Percentiles rank a stretch among this genome's conserved stretches.
Conservation (phyloP, 2,797 vertebrate species). For the Loriculus beryllinus region DNA sequence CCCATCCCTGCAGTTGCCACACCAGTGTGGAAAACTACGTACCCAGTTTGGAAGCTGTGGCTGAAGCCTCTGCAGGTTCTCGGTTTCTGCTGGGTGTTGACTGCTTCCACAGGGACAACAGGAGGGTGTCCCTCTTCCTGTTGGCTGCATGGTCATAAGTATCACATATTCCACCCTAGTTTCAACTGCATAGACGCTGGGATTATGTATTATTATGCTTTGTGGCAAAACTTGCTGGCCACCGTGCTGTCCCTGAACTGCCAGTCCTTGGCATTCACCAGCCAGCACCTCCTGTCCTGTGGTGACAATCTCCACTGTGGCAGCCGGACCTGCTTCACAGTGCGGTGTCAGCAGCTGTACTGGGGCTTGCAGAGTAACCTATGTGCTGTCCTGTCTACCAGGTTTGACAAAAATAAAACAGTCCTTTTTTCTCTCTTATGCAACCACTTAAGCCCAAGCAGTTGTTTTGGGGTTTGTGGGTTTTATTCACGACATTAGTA, state of each 20-base stretch:
- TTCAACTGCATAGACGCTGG: fast-evolving
- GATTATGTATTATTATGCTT: background rate
- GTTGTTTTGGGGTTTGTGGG: fast-evolving
- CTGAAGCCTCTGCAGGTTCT: background rate
- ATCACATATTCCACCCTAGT: fast-evolving
- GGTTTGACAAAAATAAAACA: background rate
- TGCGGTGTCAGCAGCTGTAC: fast-evolving
- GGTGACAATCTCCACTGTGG: background rate
- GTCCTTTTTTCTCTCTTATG: background rate
- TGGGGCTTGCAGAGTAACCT: background rate
- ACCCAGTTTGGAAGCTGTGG: background rate
- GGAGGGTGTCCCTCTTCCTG: background rate
- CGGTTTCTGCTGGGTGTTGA: background rate
- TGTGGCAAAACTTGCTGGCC: background rate
- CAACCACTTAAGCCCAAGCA: background rate
- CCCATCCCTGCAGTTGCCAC: background rate
- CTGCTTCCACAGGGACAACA: background rate
- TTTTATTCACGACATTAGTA: background rate
- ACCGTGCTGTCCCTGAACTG: background rate
- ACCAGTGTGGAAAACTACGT: fast-evolving
- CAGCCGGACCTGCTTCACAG: background rate
- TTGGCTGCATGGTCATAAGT: background rate
- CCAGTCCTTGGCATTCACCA: background rate
- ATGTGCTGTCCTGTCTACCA: background rate
- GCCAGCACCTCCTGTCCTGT: background rate